Conservation (phyloP, 2,113 vertebrate genomes). For the Protomyctophum bolini region DNA sequence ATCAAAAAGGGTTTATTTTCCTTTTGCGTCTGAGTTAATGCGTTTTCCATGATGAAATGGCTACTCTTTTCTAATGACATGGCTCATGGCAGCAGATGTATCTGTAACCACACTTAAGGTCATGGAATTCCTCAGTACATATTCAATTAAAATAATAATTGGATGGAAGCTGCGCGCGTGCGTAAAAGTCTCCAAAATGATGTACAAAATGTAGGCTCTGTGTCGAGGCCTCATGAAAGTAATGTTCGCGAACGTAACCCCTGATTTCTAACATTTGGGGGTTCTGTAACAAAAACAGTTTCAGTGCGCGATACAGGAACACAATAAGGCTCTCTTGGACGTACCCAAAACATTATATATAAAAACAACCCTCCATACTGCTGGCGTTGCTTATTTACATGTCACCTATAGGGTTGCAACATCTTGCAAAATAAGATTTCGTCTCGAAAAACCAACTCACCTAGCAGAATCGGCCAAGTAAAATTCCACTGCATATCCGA, state of each 20-base stretch:
- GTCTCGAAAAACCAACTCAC: conserved; percentile 69
- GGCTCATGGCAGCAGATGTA: background rate
- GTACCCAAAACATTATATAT: too few relatives aligned
- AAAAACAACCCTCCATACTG: too few relatives aligned
- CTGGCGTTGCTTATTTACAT: too few relatives aligned
- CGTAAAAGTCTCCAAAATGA: conserved; percentile 34
- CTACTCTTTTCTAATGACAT: background rate
- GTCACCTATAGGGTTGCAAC: background rate
- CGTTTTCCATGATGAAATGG: conserved; percentile 2
- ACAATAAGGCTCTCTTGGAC: too few relatives aligned
- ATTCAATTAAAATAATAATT: conserved; percentile 25
- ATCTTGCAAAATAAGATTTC: background rate
- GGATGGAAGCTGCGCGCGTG: conserved; percentile 3
- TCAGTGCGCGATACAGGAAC: too few relatives aligned
- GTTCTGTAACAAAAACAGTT: too few relatives aligned
- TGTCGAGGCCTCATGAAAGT: conserved; percentile 3
- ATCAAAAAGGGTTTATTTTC: background rate
- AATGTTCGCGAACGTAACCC: background rate
- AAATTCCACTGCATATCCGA: conserved; percentile 91
- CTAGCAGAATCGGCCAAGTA: conserved; percentile 83
- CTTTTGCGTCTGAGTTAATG: background rate
- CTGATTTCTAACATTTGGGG: too few relatives aligned
- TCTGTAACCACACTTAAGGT: background rate
- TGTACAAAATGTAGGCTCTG: conserved; percentile 4
- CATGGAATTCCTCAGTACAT: background rate